Conservation (phyloP, 2,888 invertebrate genomes). For the Subacronicta megacephala region DNA sequence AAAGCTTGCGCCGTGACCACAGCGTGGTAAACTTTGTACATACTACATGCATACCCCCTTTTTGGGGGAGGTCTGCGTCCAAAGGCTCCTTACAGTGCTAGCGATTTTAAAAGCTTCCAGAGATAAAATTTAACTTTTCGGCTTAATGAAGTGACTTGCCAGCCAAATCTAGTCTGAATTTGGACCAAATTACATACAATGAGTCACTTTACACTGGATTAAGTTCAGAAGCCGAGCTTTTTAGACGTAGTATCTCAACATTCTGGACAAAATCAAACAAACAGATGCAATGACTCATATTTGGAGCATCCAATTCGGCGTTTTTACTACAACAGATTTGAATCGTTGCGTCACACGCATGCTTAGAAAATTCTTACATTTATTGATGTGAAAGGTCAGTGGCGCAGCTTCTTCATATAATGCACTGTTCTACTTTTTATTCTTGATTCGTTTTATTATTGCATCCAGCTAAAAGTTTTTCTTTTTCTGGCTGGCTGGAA, state of each 20-base stretch:
- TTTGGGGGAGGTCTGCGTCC: not conserved
- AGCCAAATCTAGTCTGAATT: constrained; percentile 1
- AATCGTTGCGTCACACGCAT: constrained; percentile 70
- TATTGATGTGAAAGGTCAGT: constrained; percentile 66
- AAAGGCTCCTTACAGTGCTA: not conserved
- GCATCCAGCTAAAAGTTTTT: not conserved
- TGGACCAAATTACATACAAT: constrained; percentile 19
- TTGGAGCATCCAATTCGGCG: constrained; percentile 19
- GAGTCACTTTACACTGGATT: constrained; percentile 25
- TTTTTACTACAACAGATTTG: constrained; percentile 37
- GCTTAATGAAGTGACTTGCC: constrained; percentile 21
- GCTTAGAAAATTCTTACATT: constrained; percentile 65
- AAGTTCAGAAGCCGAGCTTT: constrained; percentile 15
- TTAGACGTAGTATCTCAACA: constrained; percentile 17
- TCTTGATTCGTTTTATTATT: constrained; percentile 12
- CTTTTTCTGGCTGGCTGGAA: not conserved
- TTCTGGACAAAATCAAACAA: constrained; percentile 46
- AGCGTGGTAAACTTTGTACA: not conserved
- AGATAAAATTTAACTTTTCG: constrained; percentile 1
- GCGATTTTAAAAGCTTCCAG: constrained; percentile 16
- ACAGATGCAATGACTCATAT: constrained; percentile 44
- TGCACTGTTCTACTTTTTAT: constrained; percentile 27
- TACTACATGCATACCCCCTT: not conserved
- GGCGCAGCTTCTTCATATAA: constrained; percentile 48
- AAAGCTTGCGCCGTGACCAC: not conserved